Percentiles rank a stretch among this genome's conserved stretches.
These are phyloP conservation scores for Phyto melanocephala DNA, from an alignment of 2,888 invertebrate genomes.

Conservation along the genomic window DNA sequence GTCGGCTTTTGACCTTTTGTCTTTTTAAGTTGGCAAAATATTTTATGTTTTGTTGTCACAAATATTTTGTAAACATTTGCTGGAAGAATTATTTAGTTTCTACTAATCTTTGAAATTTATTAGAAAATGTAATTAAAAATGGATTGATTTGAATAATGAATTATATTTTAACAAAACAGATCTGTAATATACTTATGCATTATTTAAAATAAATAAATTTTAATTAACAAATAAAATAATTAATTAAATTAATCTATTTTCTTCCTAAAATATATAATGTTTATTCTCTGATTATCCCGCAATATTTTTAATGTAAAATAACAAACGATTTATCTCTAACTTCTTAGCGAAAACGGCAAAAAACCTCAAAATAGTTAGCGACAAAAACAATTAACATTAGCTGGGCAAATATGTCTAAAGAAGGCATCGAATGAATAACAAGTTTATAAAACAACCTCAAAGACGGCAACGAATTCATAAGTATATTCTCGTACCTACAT, in stretches of 20 bases:
- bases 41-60: constrained; percentile 1
- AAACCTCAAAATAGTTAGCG: not conserved
- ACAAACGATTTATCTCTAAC: too few relatives aligned
- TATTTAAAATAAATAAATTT: too few relatives aligned
- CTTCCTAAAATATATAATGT: too few relatives aligned
- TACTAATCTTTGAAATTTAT: not conserved
- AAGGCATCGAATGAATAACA: not conserved
- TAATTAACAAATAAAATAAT: too few relatives aligned
- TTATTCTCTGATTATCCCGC: too few relatives aligned
- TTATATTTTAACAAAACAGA: too few relatives aligned
- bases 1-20: not conserved
- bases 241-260: too few relatives aligned
- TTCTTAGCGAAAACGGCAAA: not conserved
- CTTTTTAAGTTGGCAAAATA: not conserved
- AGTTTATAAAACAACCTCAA: not conserved
- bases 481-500: too few relatives aligned
- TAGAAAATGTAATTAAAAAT: not conserved
- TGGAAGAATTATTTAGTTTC: not conserved
- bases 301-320: too few relatives aligned
- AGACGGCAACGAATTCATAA: constrained; percentile 33
- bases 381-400: not conserved
- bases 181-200: too few relatives aligned
- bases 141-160: too few relatives aligned
- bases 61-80: constrained; percentile 15
- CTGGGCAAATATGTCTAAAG: not conserved